These are phyloP conservation scores for Mimachlamys varia DNA, from an alignment of 2,888 invertebrate species.

Conservation along the genomic window DNA sequence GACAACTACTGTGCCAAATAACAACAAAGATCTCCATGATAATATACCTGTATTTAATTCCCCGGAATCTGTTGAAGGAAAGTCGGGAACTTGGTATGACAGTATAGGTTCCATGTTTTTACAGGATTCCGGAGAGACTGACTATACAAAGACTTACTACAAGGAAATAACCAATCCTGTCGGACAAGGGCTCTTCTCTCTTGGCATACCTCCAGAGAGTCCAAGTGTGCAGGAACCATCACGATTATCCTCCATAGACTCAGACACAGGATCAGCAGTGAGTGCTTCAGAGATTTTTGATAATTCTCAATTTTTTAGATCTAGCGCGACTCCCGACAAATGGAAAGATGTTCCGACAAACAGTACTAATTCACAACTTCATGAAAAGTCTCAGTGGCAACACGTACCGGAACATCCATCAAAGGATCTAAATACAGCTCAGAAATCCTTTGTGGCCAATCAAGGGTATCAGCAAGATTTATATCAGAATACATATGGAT, in stretches of 20 bases:
- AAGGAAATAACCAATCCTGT: not conserved
- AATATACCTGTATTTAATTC: not conserved
- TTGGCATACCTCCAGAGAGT: not conserved
- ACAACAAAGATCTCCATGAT: not conserved
- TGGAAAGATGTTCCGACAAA: not conserved
- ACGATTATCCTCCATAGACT: not conserved
- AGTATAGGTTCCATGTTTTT: not conserved
- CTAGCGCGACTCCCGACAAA: not conserved
- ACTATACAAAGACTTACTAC: not conserved
- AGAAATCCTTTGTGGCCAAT: not conserved
- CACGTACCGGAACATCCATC: not conserved
- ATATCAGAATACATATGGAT: not conserved
- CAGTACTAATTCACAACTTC: not conserved
- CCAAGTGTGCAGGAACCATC: not conserved
- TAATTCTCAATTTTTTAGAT: conserved; percentile 15
- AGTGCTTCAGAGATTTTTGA: not conserved
- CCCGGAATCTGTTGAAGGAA: not conserved
- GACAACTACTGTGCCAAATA: not conserved
- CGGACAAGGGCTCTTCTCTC: not conserved
- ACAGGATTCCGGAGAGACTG: not conserved
- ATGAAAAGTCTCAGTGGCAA: not conserved
- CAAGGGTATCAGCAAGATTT: not conserved
- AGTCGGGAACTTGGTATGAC: not conserved
- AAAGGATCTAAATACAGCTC: not conserved
- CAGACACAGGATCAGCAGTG: not conserved